These are phyloP conservation scores for Pachycephala philippinensis DNA, from an alignment of 2,113 vertebrate genomes.

Conservation along the genomic window DNA sequence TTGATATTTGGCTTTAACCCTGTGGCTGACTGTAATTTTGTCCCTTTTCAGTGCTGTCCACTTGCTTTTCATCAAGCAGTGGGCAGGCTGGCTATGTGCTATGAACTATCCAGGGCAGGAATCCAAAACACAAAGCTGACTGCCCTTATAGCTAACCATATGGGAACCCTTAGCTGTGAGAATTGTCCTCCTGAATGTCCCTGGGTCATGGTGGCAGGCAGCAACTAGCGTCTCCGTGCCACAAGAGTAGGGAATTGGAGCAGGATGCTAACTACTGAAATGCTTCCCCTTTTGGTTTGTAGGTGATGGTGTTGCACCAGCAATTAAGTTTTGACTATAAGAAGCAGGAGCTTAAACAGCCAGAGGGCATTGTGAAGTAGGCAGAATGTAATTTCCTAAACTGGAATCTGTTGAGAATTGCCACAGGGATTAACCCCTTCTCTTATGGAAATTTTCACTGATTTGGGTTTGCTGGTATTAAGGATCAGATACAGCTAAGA, in stretches of 20 bases:
- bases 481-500: neutral
- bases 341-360: neutral
- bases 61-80: neutral
- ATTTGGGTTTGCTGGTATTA: neutral
- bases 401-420: neutral
- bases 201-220: neutral
- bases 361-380: neutral
- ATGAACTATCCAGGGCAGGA: neutral
- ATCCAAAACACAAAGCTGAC: neutral
- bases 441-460: neutral
- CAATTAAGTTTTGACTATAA: neutral
- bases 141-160: neutral
- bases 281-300: neutral
- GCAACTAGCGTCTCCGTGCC: neutral
- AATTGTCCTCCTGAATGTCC: neutral
- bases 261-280: neutral
- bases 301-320: neutral
- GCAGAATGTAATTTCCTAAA: neutral
- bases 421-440: neutral
- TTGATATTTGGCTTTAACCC: neutral
- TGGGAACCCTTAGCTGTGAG: neutral
- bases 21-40: neutral
- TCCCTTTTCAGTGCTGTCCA: neutral
- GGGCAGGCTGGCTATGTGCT: neutral
- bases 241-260: neutral